These are phyloP conservation scores for Distichodus sexfasciatus DNA, from an alignment of 2,797 vertebrate genomes.

Conservation along the genomic window DNA sequence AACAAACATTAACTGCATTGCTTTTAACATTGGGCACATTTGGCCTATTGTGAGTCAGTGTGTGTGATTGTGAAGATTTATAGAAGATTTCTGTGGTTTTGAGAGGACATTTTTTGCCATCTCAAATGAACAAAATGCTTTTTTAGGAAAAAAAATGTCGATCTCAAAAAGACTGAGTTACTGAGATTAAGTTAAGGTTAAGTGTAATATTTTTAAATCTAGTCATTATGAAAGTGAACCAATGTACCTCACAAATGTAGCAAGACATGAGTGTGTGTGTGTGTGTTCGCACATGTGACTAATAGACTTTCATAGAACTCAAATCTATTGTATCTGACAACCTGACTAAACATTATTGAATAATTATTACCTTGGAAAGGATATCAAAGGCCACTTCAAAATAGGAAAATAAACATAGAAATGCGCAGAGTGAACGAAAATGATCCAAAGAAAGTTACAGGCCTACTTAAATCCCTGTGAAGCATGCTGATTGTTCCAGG, in stretches of 20 bases:
- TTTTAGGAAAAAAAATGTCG: no score
- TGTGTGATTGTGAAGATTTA: no score
- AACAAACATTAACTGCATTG: neutral
- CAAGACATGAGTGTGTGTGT: no score
- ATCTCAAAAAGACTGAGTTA: no score
- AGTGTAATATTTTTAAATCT: no score
- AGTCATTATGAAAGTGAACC: no score
- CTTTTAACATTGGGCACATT: neutral
- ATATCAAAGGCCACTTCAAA: constrained; percentile 23
- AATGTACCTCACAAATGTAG: no score
- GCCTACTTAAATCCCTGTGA: neutral
- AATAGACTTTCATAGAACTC: constrained; percentile 19
- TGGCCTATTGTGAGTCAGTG: neutral
- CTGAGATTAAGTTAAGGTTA: no score
- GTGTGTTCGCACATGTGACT: neutral
- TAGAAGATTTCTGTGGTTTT: no score
- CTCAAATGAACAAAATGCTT: no score
- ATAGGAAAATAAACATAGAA: constrained; percentile 33
- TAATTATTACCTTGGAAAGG: constrained; percentile 27
- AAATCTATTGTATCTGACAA: constrained; percentile 20
- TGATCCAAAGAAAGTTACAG: constrained; percentile 12
- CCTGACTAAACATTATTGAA: constrained; percentile 24
- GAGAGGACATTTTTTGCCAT: no score
- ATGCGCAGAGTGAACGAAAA: neutral
- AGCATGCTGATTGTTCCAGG: constrained; percentile 14